Base-by-base conservation (phyloP, 1,140 invertebrate genomes). In the Dendroctonus ponderosae region DNA sequence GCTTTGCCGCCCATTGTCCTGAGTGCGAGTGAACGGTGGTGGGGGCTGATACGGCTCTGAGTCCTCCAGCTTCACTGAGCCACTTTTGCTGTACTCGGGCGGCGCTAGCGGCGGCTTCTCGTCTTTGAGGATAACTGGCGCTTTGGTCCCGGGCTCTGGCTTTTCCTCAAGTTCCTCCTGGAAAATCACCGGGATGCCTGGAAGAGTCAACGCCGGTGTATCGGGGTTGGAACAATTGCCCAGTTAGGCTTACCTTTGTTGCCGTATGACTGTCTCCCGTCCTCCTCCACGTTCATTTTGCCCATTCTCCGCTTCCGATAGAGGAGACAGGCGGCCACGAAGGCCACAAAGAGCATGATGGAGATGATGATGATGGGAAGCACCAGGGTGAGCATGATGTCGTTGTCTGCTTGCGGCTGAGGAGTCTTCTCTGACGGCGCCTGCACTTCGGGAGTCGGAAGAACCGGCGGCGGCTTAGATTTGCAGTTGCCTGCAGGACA, bases 141-240 rank as follows among this genome's bases (percentile, higher is more conserved):
- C 88, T 80, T 96, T 96, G 72, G 93, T 92, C 39, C 89, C 89
- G 7, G 75, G 70, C 67, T 78, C 90, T 1, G 89, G 91, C 75
- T 93, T 91, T 74, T 97, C 94, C 70, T 95, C 93, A 9, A 96
- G 81, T 77, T 98, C 95, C 79, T 98, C 94, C 78, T 90, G 90
- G 79, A 97, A 96, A 70, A 97, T 97, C 6, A 97, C 92, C 0
- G 95, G 95, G 72, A 96, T 92, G 50, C 92, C 92, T 80, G 46
- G 9, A 62, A 26, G 26, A 26, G 26, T 26, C 1, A 26, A 26
- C 3, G 1, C 26, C 26, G 26, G 26, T 26, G 1, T 26, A 26
- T 26, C 26, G 26, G 43, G 8, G 1, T 46, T 46, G 12, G 8
- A 52, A 52, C 0, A 52, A 14, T 7, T 5, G 4, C 37, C 0